phyloP scores from a whole-genome alignment of 1,140 invertebrate genomes.

The Cotesia typhae region DNA sequence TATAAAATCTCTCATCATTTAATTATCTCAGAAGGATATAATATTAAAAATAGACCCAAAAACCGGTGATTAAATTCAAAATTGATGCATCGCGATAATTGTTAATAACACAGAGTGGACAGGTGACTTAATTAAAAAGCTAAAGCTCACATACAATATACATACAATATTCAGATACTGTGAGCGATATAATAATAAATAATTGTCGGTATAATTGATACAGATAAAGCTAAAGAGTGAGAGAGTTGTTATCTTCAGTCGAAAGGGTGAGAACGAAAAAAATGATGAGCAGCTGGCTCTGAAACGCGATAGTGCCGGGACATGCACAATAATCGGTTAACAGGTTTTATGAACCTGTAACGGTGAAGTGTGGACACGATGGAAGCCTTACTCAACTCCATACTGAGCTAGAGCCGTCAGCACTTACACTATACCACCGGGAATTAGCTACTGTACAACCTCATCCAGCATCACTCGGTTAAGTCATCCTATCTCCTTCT shows the following conservation, averaged over 20 bases:
- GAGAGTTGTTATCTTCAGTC: constrained; percentile 7
- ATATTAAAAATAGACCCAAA: constrained; percentile 43
- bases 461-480: constrained; percentile 3
- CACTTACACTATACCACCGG: constrained; percentile 38
- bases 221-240: neutral
- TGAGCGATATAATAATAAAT: neutral
- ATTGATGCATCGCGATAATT: too few relatives aligned
- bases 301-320: constrained; percentile 35
- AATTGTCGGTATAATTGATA: neutral
- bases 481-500: constrained; percentile 30
- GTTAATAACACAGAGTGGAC: too few relatives aligned
- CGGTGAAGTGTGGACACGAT: constrained; percentile 49
- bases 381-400: constrained; percentile 58
- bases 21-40: constrained; percentile 40
- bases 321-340: constrained; percentile 58
- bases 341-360: constrained; percentile 65
- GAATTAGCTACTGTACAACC: constrained; percentile 45
- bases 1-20: constrained; percentile 45
- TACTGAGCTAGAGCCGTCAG: constrained; percentile 36
- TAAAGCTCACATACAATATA: too few relatives aligned
- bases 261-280: constrained; percentile 24
- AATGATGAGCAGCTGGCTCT: constrained; percentile 29
- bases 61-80: constrained; percentile 3
- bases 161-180: too few relatives aligned
- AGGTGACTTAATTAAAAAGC: too few relatives aligned